Evolutionary conservation across 2,888 invertebrate species (phyloP), one percentile per base, ranked within the genome.

Genomic region (Cryptophagus acutangulus): DNA sequence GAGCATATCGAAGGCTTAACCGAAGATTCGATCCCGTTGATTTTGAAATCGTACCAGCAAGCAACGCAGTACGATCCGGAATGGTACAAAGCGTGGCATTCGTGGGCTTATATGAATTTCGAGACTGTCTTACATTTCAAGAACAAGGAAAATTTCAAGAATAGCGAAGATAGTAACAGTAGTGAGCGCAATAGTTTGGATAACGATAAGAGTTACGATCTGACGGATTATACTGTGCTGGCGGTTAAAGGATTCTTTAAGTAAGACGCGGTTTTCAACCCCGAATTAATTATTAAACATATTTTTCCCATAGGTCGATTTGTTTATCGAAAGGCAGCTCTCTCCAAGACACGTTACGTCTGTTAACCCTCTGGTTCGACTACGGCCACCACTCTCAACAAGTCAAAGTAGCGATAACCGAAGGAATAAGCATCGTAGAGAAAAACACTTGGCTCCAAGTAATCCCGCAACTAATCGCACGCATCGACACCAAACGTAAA

Each of bases 361-460:
- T 99, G 41, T 70, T 99, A 25, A 97, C 97, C 0, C 72, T 99
- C 1, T 97, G 97, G 94, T 99, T 99, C 65, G 97, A 99, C 64
- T 94, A 94, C 62, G 97, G 96, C 0, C 91, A 96, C 50, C 91
- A 96, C 50, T 84, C 88, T 71, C 81, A 86, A 0, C 90, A 92
- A 54, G 96, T 99, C 0, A 88, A 93, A 62, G 93, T 95, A 49
- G 93, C 94, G 0, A 79, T 99, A 25, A 78, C 84, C 1, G 94
- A 93, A 55, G 95, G 95, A 1, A 87, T 97, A 51, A 81, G 89
- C 53, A 79, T 87, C 1, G 94, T 97, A 26, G 93, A 95, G 63
- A 92, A 99, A 45, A 94, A 96, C 61, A 97, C 95, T 2, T 99
- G 99, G 99, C 75, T 99, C 6, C 97, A 99, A 77, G 96, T 99